Percentiles rank a stretch among this genome's conserved stretches.
Conservation (phyloP, 2,797 vertebrate genomes). For the Dromococcyx pavoninus region DNA sequence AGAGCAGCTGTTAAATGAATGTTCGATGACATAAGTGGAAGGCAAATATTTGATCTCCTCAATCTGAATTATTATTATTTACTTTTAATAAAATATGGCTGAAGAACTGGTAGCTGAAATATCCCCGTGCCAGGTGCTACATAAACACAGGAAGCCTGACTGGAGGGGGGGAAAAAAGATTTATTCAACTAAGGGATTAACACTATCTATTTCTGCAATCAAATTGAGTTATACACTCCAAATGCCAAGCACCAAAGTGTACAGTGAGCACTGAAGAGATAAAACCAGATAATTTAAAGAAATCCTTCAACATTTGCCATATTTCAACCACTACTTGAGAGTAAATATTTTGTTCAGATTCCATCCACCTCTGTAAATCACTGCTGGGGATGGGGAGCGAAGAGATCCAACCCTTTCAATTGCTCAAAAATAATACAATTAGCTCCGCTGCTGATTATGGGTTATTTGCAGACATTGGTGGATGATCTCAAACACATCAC, state of each 20-base stretch:
- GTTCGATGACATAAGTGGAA: constrained; percentile 7
- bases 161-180: neutral
- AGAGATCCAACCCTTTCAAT: neutral
- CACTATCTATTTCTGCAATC: neutral
- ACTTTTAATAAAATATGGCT: constrained; percentile 57
- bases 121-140: neutral
- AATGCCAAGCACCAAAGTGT: neutral
- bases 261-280: neutral
- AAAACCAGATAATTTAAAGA: neutral
- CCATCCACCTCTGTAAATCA: neutral
- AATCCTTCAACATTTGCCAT: neutral
- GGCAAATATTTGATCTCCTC: constrained; percentile 54
- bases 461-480: neutral
- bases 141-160: neutral
- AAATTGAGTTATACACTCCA: neutral
- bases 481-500: neutral
- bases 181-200: neutral
- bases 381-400: neutral
- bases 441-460: neutral
- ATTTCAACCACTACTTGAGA: neutral
- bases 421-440: neutral
- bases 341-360: neutral
- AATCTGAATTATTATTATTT: constrained; percentile 61
- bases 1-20: constrained; percentile 38
- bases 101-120: neutral